Base-by-base conservation (phyloP, 2,888 invertebrate species). In the Oxyteleia sp. region DNA sequence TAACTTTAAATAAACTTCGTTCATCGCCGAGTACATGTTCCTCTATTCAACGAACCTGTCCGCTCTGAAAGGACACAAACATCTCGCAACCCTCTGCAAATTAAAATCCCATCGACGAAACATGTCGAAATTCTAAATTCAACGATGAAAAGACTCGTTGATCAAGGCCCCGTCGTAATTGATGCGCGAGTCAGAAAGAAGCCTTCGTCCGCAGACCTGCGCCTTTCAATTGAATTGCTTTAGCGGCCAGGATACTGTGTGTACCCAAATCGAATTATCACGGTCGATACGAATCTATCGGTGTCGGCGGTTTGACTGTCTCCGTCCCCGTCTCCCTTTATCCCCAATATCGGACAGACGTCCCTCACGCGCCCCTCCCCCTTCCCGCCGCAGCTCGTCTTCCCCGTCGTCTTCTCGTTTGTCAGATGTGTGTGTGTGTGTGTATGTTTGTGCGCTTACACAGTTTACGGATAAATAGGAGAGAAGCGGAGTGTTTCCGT, bases 181-280 rank as follows among this genome's bases (percentile, higher is more conserved):
- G 61, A 74, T 45, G 53, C 47, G 41, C 59, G 29, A 32, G 35
- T 20, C 47, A 20, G 43, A 72, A 80, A 80, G 79, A 57, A 72
- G 43, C 13, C 53, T 49, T 10, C 20, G 23, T 43, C 18, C 69
- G 57, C 29, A 41, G 45, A 29, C 20, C 61, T 51, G 69, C 38
- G 47, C 41, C 71, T 55, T 80, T 75, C 55, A 83, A 83, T 83
- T 74, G 78, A 74, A 78, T 78, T 72, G 82, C 78, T 83, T 72
- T 74, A 78, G 82, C 74, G 82, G 82, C 74, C 82, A 51, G 78
- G 63, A 82, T 41, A 47, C 81, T 61, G 66, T 66, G 68, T 69
- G 72, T 78, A 72, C 57, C 53, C 49, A 72, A 83, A 83, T 83
- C 71, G 78, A 79, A 83, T 83, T 79, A 83, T 83, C 78, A 63